Evolutionary conservation across 2,888 invertebrate species (phyloP).

Genomic region (Cheilosia pagana): DNA sequence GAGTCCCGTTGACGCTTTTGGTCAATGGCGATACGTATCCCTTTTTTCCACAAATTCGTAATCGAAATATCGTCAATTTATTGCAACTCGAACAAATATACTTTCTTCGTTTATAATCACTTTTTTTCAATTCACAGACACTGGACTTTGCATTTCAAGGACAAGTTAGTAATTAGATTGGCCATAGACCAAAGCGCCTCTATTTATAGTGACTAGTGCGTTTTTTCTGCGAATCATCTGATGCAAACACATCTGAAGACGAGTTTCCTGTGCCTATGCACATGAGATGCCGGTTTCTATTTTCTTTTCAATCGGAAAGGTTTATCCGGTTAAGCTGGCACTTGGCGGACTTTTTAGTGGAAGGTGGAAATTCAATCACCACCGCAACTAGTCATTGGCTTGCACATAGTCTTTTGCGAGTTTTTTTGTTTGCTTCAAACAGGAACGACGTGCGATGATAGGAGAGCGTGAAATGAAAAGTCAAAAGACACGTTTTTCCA

Average conservation of each 20-base stretch:
- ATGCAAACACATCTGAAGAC: constrained; percentile 44
- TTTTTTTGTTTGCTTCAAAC: neutral
- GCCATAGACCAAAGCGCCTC: constrained; percentile 76
- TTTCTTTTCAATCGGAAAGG: constrained; percentile 61
- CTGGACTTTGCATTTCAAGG: constrained; percentile 80
- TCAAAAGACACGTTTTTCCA: constrained; percentile 59
- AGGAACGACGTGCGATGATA: constrained; percentile 21
- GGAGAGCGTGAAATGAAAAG: constrained; percentile 61
- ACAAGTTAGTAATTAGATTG: constrained; percentile 82
- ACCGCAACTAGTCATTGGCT: constrained; percentile 18
- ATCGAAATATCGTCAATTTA: neutral
- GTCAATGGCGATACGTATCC: neutral
- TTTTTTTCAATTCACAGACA: constrained; percentile 36
- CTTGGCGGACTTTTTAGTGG: constrained; percentile 18
- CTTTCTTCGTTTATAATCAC: constrained; percentile 3
- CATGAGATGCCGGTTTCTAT: constrained; percentile 62
- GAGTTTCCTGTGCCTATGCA: constrained; percentile 54
- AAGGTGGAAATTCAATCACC: constrained; percentile 9
- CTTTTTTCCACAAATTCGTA: neutral
- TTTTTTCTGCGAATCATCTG: constrained; percentile 10
- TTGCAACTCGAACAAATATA: neutral
- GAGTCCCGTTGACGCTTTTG: constrained; percentile 1
- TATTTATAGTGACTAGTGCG: constrained; percentile 77
- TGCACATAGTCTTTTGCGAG: constrained; percentile 11
- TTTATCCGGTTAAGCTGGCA: constrained; percentile 59